Base-by-base conservation (phyloP, 2,113 vertebrate species). In the Progne subis region DNA sequence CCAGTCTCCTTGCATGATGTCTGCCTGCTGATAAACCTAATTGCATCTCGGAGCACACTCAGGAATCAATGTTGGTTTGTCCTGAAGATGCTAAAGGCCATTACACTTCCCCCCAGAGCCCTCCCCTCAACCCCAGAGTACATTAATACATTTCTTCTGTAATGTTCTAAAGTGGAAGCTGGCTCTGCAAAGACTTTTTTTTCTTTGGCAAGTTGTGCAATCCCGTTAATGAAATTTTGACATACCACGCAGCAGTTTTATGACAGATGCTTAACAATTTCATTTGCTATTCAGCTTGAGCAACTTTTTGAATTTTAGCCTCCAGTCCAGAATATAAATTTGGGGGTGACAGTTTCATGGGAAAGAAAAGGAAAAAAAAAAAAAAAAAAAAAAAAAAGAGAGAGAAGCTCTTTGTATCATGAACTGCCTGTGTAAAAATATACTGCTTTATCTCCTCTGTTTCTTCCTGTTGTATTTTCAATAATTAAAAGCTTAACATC, bases 161-260 rank as follows among this genome's bases (percentile, higher is more conserved):
- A 97, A 95, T 96, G 91, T 84, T 95, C 83, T 96, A 95, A 96
- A 97, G 96, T 97, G 91, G 86, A 95, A 95, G 94, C 93, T 95
- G 92, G 95, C 94, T 95, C 85, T 90, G 87, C 80, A 96, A 91
- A 83, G 55, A 92, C 74, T 49, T 44, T 47, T 90, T 90, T 71
- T 69, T 83, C 80, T 81, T 68, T 97, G 95, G 95, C 95, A 96
- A 92, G 76, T 92, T 90, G 65, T 90, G 89, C 88, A 95, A 90
- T 96, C 88, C 79, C 0, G 5, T 81, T 97, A 97, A 97, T 97
- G 95, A 96, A 96, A 94, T 92, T 95, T 94, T 93, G 94, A 94
- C 93, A 93, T 75, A 90, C 94, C 92, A 94, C 26, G 6, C 96
- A 90, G 97, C 92, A 96, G 89, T 92, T 97, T 95, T 97, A 96